phyloP scores from a whole-genome alignment of 2,113 vertebrate species.

The Chascanopsetta lugubris region DNA sequence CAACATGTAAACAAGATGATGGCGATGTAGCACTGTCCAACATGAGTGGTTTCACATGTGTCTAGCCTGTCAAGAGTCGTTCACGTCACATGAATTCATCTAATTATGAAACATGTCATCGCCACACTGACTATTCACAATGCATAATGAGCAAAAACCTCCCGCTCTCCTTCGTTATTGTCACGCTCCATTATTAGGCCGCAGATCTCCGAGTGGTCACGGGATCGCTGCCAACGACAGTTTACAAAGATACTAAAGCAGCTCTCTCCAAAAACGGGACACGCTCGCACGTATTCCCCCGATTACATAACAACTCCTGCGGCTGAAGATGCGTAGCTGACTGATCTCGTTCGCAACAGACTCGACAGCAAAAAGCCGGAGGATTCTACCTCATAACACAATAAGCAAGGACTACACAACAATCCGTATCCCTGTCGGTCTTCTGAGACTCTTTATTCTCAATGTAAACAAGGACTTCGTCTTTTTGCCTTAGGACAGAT shows the following conservation, averaged over 20 bases:
- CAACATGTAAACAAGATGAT: neutral
- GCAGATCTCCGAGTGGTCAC: slow-evolving; percentile 15
- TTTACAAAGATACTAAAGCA: slow-evolving; percentile 51
- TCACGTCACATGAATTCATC: neutral
- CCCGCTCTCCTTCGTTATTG: neutral
- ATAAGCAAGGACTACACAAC: slow-evolving; percentile 25
- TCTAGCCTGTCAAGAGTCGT: neutral
- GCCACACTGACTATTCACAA: neutral
- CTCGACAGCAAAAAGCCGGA: slow-evolving; percentile 51
- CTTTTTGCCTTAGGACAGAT: no score
- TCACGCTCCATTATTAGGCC: slow-evolving; percentile 8
- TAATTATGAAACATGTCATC: neutral
- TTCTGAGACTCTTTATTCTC: slow-evolving; percentile 4
- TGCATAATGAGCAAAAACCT: slow-evolving; percentile 6
- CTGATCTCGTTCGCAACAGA: slow-evolving; percentile 39
- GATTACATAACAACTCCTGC: slow-evolving; percentile 51
- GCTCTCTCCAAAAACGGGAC: slow-evolving; percentile 26
- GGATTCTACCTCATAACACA: slow-evolving; percentile 36
- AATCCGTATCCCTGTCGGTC: slow-evolving; percentile 9
- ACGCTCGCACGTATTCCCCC: slow-evolving; percentile 1
- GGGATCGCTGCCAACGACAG: slow-evolving; percentile 12
- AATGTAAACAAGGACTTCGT: no score
- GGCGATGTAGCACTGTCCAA: neutral
- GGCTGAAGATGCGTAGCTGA: slow-evolving; percentile 28
- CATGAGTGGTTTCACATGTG: neutral